phyloP scores from a whole-genome alignment of 2,888 invertebrate species.

The Synanthedon myopaeformis region DNA sequence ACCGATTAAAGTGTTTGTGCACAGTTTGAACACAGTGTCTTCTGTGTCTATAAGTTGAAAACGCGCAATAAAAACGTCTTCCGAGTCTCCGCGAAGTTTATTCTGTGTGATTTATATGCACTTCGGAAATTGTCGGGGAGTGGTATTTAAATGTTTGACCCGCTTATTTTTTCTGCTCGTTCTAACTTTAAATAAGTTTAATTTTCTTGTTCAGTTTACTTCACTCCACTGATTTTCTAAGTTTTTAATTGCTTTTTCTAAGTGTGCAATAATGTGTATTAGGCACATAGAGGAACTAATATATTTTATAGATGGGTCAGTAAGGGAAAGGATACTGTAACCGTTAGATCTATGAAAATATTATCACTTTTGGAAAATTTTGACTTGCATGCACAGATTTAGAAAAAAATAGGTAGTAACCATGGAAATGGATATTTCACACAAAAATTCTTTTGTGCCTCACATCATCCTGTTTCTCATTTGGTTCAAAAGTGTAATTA shows the following conservation, averaged over 20 bases:
- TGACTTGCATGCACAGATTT: no score
- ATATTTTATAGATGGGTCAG: no score
- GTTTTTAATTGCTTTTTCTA: not conserved
- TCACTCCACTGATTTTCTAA: not conserved
- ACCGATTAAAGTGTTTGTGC: not conserved
- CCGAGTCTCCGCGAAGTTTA: conserved; percentile 25
- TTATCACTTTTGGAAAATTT: no score
- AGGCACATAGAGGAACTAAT: no score
- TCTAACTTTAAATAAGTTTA: not conserved
- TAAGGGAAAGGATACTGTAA: no score
- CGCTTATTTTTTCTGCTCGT: conserved; percentile 16
- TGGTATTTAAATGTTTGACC: conserved; percentile 33
- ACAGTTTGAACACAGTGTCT: conserved; percentile 11
- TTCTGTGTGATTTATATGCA: conserved; percentile 38
- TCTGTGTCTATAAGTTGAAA: conserved; percentile 17
- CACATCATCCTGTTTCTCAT: no score
- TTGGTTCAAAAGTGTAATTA: no score
- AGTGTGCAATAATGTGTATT: not conserved
- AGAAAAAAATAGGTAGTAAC: no score
- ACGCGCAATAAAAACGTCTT: conserved; percentile 29
- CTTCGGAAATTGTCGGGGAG: conserved; percentile 28
- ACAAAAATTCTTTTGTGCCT: no score
- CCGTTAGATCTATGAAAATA: no score
- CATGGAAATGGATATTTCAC: no score
- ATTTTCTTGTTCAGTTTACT: not conserved